Conservation (phyloP, 2,888 invertebrate species). For the Nemapogon koenigi region DNA sequence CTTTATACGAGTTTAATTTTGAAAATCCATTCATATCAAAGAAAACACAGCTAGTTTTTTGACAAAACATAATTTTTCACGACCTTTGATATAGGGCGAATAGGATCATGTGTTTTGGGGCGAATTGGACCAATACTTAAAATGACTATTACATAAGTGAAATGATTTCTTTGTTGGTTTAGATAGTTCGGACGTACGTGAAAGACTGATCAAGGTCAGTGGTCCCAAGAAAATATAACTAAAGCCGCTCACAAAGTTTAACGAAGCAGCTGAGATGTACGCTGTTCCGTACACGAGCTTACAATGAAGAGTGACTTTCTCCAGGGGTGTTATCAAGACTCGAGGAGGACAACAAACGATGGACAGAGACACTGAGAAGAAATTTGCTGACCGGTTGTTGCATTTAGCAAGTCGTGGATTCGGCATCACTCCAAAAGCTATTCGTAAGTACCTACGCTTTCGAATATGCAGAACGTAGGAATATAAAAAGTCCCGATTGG, state of each 20-base stretch:
- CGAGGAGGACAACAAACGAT: slow-evolving; percentile 11
- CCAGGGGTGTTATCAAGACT: slow-evolving; percentile 11
- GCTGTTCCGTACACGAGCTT: slow-evolving; percentile 11
- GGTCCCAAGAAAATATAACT: slow-evolving; percentile 10
- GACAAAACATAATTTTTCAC: not conserved
- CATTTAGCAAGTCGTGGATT: slow-evolving; percentile 12
- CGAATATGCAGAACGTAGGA: slow-evolving; percentile 11
- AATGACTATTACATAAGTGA: not conserved
- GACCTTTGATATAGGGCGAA: not conserved
- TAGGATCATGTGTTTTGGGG: not conserved
- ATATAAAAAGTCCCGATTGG: slow-evolving; percentile 10
- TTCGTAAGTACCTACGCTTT: slow-evolving; percentile 14
- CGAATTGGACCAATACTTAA: not conserved
- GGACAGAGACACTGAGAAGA: slow-evolving; percentile 11
- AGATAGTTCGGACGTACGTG: slow-evolving; percentile 12
- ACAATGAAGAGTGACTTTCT: slow-evolving; percentile 12
- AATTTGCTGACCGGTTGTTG: slow-evolving; percentile 10
- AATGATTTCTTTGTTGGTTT: not conserved
- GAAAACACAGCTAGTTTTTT: too few relatives aligned
- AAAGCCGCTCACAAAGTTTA: slow-evolving; percentile 1
- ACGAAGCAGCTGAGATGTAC: slow-evolving; percentile 11
- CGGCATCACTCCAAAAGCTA: slow-evolving; percentile 11
- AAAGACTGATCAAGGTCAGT: slow-evolving; percentile 12
- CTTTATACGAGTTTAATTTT: too few relatives aligned
- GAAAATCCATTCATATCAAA: too few relatives aligned